phyloP scores from a whole-genome alignment of 2,888 invertebrate species.

The Rhagium mordax region DNA sequence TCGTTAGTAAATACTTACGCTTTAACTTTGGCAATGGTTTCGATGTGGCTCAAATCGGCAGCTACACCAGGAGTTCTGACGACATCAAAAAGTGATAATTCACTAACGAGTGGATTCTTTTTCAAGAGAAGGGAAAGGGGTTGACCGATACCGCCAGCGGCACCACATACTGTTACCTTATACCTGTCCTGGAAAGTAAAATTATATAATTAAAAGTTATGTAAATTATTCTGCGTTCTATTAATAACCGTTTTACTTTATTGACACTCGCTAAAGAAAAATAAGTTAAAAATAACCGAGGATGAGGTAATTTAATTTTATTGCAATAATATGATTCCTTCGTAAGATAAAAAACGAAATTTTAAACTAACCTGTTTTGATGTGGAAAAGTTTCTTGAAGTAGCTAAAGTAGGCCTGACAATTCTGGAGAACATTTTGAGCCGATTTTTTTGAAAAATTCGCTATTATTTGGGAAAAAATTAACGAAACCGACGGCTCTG shows the following conservation, averaged over 20 bases:
- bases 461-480: too few relatives aligned
- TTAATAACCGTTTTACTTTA: background rate
- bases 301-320: too few relatives aligned
- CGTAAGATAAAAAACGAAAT: too few relatives aligned
- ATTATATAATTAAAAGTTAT: too few relatives aligned
- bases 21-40: slow-evolving; percentile 87
- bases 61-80: slow-evolving; percentile 97
- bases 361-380: slow-evolving; percentile 58
- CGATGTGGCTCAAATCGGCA: slow-evolving; percentile 97
- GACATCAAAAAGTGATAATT: slow-evolving; percentile 93
- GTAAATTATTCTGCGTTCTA: slow-evolving; percentile 14
- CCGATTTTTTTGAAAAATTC: slow-evolving; percentile 5
- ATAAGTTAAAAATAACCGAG: background rate
- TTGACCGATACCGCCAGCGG: slow-evolving; percentile 98
- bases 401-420: slow-evolving; percentile 70
- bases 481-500: background rate
- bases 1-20: slow-evolving; percentile 66
- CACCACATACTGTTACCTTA: slow-evolving; percentile 97
- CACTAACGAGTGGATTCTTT: slow-evolving; percentile 87
- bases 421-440: slow-evolving; percentile 77
- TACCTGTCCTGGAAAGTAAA: slow-evolving; percentile 79
- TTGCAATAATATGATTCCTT: too few relatives aligned
- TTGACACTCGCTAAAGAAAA: background rate
- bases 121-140: slow-evolving; percentile 94
- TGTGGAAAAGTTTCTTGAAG: slow-evolving; percentile 60